These are phyloP conservation scores for Galaxea fascicularis DNA, from an alignment of 92 coral and sea anemone genomes.

Conservation along the genomic window DNA sequence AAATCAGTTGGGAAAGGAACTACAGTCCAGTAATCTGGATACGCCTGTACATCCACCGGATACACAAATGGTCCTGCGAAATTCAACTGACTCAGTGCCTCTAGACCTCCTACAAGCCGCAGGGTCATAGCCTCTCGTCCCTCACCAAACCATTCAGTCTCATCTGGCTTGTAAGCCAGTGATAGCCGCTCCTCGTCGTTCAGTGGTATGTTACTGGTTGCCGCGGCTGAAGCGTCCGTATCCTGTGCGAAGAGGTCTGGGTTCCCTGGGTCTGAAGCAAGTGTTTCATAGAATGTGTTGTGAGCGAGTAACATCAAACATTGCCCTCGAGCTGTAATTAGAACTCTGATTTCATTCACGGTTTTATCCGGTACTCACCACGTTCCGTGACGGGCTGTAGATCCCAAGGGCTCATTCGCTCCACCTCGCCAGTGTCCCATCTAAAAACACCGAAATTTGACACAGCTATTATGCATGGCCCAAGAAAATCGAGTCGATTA, in stretches of 20 bases:
- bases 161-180: conserved; percentile 76
- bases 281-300: neutral
- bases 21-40: conserved; percentile 97
- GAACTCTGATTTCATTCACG: no score
- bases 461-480: neutral
- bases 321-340: no score
- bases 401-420: conserved; percentile 99
- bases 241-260: conserved; percentile 75
- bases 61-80: conserved; percentile 96
- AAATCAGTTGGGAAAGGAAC: conserved; percentile 95
- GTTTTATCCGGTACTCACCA: conserved; percentile 57
- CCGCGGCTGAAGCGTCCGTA: conserved; percentile 87
- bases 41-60: conserved; percentile 95
- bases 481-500: no score
- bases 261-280: conserved; percentile 57
- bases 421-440: conserved; percentile 98
- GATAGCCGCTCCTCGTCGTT: conserved; percentile 91
- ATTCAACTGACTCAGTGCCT: conserved; percentile 84
- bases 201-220: conserved; percentile 95
- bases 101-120: conserved; percentile 81
- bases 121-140: conserved; percentile 82
- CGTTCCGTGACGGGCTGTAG: conserved; percentile 85
- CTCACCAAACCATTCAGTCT: conserved; percentile 91
- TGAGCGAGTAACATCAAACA: neutral
- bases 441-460: conserved; percentile 38